A percentile compares a stretch with the other conserved stretches of the same genome.
phyloP scores from a whole-genome alignment of 2,113 vertebrate species.

The Vicugna pacos region DNA sequence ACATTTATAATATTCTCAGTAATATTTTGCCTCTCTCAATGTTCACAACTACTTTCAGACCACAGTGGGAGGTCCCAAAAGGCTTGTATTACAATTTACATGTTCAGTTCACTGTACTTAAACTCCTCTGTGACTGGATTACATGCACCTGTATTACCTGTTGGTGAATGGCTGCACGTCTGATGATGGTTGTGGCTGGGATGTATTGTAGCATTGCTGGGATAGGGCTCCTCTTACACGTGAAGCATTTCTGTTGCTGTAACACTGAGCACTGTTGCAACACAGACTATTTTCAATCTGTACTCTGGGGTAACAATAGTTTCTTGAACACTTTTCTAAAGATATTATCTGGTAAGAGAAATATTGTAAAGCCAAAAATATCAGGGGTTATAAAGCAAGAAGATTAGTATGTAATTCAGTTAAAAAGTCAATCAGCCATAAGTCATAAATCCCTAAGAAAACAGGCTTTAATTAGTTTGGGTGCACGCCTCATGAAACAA shows the following conservation, averaged over 20 bases:
- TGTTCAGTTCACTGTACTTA: neutral
- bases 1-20: neutral
- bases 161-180: neutral
- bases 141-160: neutral
- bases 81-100: neutral
- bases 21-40: neutral
- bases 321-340: constrained; percentile 1
- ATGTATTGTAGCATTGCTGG: neutral
- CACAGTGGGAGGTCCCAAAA: neutral
- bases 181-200: neutral
- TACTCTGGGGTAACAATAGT: neutral
- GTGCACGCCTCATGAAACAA: constrained; percentile 59
- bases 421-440: constrained; percentile 68
- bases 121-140: neutral
- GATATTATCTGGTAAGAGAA: neutral
- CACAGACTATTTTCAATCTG: neutral
- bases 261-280: neutral
- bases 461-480: constrained; percentile 79
- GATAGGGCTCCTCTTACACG: neutral
- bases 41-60: neutral
- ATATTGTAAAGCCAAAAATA: constrained; percentile 49
- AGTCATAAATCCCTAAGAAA: constrained; percentile 73
- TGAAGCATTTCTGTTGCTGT: neutral
- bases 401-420: constrained; percentile 77
- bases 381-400: constrained; percentile 37